phyloP scores from a whole-genome alignment of 1,140 invertebrate species.

The Triops cancriformis region DNA sequence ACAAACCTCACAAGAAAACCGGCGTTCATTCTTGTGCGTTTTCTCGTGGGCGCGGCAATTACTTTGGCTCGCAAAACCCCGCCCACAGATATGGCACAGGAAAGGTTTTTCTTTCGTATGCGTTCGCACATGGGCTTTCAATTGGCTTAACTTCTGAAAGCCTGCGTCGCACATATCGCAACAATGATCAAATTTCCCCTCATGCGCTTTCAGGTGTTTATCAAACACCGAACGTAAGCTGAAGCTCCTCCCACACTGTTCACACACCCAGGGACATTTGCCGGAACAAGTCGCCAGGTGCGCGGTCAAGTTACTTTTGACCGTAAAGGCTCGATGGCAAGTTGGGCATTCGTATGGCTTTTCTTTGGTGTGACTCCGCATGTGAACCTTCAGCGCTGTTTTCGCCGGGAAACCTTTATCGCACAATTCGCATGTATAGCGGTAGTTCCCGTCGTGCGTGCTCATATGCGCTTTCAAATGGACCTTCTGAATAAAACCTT shows the following conservation, averaged over 20 bases:
- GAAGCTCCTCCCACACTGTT: constrained; percentile 21
- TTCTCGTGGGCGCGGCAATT: constrained; percentile 26
- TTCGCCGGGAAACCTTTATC: constrained; percentile 22
- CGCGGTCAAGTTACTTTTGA: constrained; percentile 21
- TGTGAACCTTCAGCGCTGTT: constrained; percentile 18
- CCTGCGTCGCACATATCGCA: constrained; percentile 23
- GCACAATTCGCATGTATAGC: constrained; percentile 23
- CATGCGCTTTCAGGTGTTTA: constrained; percentile 23
- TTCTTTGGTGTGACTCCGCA: constrained; percentile 24
- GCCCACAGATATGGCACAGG: constrained; percentile 23
- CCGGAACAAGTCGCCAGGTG: constrained; percentile 21
- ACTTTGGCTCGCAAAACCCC: constrained; percentile 21
- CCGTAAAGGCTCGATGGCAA: constrained; percentile 22
- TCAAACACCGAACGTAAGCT: constrained; percentile 16
- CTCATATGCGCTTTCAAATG: constrained; percentile 15
- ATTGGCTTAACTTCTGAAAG: constrained; percentile 21
- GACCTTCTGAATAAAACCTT: not conserved
- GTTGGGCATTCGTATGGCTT: constrained; percentile 25
- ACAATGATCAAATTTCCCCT: constrained; percentile 23
- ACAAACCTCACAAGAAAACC: constrained; percentile 25
- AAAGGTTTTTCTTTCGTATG: constrained; percentile 27
- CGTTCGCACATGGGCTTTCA: constrained; percentile 24
- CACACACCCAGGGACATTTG: constrained; percentile 13
- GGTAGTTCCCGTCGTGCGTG: not conserved
- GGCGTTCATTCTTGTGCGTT: constrained; percentile 22